Percentiles rank a stretch among this genome's conserved stretches.
These are phyloP conservation scores for Ptilorrhoa leucosticta DNA, from an alignment of 2,113 vertebrate species.

Conservation along the genomic window DNA sequence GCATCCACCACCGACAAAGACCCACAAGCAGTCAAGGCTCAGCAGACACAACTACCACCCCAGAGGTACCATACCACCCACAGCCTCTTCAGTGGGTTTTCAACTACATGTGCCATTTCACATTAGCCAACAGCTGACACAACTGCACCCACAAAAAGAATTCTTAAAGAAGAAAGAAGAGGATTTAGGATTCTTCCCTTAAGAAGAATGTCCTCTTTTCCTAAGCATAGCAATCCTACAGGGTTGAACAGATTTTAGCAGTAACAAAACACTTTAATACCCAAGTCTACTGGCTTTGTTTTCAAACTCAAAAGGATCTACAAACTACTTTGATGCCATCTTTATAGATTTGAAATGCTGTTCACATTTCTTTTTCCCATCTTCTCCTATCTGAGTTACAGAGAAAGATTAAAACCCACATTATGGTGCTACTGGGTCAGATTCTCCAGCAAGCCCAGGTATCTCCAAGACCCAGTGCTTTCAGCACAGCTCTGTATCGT, in stretches of 20 bases:
- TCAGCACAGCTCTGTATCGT: neutral
- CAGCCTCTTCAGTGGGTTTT: neutral
- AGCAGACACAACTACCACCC: neutral
- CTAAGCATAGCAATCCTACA: neutral
- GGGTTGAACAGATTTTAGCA: neutral
- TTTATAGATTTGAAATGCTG: neutral
- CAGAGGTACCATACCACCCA: neutral
- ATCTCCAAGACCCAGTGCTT: neutral
- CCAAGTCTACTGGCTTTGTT: neutral
- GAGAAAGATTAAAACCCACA: neutral
- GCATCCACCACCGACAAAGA: neutral
- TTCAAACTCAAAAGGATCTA: neutral
- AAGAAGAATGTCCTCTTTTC: neutral
- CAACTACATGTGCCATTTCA: neutral
- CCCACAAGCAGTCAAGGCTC: neutral
- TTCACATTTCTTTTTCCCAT: neutral
- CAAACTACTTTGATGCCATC: neutral
- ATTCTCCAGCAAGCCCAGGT: neutral
- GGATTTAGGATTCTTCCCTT: neutral
- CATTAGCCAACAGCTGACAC: neutral
- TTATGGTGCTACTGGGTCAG: neutral
- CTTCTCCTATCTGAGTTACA: neutral
- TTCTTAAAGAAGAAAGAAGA: neutral
- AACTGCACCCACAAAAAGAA: neutral
- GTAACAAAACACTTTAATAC: neutral